Evolutionary conservation across 2,797 vertebrate species (phyloP).

Genomic region (Anguilla obscura): DNA sequence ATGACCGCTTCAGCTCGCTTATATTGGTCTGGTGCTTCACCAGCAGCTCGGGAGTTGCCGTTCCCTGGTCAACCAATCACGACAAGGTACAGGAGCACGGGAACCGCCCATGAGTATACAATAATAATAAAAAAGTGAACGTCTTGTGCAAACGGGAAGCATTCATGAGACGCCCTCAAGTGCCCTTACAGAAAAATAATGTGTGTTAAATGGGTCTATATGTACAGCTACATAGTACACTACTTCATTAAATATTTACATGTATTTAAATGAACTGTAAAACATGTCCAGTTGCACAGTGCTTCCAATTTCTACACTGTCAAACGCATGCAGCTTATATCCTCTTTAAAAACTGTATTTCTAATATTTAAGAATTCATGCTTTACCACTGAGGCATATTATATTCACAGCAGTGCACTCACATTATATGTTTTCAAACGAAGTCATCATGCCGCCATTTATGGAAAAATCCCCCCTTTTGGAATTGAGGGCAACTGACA

Average conservation of each 20-base stretch:
- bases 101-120: background rate
- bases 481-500: background rate
- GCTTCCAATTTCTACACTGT: background rate
- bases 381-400: conserved; percentile 3
- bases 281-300: background rate
- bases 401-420: background rate
- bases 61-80: conserved; percentile 67
- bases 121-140: background rate
- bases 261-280: background rate
- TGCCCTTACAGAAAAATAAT: background rate
- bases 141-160: background rate
- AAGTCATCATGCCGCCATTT: background rate
- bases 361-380: background rate
- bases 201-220: background rate
- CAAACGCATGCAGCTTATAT: background rate
- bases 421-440: background rate
- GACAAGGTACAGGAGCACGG: conserved; percentile 44
- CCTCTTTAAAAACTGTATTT: background rate
- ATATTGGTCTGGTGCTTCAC: conserved; percentile 92
- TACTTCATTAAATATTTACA: background rate
- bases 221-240: background rate
- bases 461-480: background rate
- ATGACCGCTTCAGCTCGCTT: conserved; percentile 93
- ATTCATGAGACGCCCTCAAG: background rate
- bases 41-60: conserved; percentile 81